Evolutionary conservation across 2,797 vertebrate species (phyloP).

Genomic region (Hippoglossus hippoglossus): DNA sequence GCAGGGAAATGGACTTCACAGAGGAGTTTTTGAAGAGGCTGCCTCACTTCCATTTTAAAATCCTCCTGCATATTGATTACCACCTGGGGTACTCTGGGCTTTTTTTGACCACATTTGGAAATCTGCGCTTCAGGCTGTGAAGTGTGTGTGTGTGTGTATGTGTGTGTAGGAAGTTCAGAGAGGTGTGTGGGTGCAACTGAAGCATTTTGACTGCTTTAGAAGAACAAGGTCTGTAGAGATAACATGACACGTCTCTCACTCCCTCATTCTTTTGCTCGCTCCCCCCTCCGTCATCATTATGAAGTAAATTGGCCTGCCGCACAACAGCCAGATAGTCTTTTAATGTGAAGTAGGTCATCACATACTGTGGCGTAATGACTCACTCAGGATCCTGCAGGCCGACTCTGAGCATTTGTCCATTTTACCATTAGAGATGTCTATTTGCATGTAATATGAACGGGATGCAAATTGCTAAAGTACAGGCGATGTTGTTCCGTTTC

Average conservation of each 20-base stretch:
- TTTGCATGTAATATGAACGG: slow-evolving; percentile 5
- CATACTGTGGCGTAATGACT: slow-evolving; percentile 53
- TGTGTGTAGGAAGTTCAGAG: slow-evolving; percentile 54
- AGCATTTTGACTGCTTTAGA: slow-evolving; percentile 61
- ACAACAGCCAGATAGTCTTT: slow-evolving; percentile 54
- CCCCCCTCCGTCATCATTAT: slow-evolving; percentile 41
- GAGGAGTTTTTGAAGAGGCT: slow-evolving; percentile 36
- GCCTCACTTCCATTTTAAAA: slow-evolving; percentile 30
- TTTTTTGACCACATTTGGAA: slow-evolving; percentile 44
- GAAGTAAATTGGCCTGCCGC: slow-evolving; percentile 56
- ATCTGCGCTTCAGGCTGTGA: slow-evolving; percentile 40
- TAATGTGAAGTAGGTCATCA: slow-evolving; percentile 68
- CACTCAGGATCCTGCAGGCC: slow-evolving; percentile 33
- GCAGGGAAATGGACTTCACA: slow-evolving; percentile 25
- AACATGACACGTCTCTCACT: slow-evolving; percentile 32
- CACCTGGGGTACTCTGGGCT: slow-evolving; percentile 33
- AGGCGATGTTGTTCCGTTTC: background rate
- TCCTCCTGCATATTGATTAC: slow-evolving; percentile 46
- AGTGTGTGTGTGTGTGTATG: slow-evolving; percentile 26
- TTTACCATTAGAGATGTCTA: slow-evolving; percentile 21
- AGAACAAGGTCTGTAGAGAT: slow-evolving; percentile 50
- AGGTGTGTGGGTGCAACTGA: slow-evolving; percentile 58
- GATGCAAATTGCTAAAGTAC: slow-evolving; percentile 25
- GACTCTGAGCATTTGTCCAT: slow-evolving; percentile 35
- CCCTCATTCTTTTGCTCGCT: slow-evolving; percentile 29